Percentiles rank a stretch among this genome's conserved stretches.
Conservation (phyloP, 2,113 vertebrate species). For the Rhipidura dahli region DNA sequence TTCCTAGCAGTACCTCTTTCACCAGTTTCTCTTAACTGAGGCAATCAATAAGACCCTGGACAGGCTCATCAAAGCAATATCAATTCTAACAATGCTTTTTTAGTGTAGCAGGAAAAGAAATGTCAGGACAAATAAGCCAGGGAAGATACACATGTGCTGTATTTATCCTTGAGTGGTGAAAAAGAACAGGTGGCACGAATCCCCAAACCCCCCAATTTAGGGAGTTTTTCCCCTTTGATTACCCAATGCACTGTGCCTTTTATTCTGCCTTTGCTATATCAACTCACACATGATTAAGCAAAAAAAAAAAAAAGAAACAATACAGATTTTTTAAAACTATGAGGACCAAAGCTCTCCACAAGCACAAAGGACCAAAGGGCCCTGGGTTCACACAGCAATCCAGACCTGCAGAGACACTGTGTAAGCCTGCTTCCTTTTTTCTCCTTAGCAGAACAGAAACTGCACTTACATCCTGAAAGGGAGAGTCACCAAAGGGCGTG, state of each 20-base stretch:
- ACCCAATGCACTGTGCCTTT: not conserved
- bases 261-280: not conserved
- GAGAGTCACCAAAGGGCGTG: not conserved
- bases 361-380: not conserved
- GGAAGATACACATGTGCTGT: not conserved
- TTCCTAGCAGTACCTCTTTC: not conserved
- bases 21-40: not conserved
- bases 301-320: not conserved
- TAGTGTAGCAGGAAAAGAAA: not conserved
- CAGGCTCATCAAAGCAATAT: not conserved
- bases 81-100: not conserved
- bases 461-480: not conserved
- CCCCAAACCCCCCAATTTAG: not conserved
- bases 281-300: not conserved
- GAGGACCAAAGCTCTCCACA: not conserved
- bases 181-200: not conserved
- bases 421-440: not conserved
- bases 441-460: not conserved
- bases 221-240: not conserved
- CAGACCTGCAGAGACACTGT: not conserved
- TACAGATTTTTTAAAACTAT: not conserved
- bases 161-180: not conserved
- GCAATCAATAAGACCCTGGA: not conserved
- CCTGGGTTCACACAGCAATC: not conserved
- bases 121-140: not conserved